These are phyloP conservation scores for Heliconius congener DNA, from an alignment of 1,140 invertebrate genomes.

Conservation along the genomic window DNA sequence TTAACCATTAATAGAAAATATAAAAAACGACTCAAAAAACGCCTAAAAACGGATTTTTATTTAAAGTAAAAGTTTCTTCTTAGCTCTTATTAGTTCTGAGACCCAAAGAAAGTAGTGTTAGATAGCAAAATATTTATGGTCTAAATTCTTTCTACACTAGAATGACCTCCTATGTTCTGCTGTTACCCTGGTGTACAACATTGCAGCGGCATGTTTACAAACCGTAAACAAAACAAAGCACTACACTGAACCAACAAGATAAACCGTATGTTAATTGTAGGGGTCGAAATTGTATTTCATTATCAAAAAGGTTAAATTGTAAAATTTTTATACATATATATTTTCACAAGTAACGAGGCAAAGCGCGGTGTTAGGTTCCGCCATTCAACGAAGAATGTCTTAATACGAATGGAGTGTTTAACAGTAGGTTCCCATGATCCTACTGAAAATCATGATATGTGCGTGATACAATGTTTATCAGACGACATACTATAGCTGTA, in stretches of 20 bases:
- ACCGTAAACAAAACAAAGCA: constrained; percentile 5
- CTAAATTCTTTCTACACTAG: neutral
- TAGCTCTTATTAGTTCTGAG: too few species aligned
- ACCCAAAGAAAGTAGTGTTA: too few species aligned
- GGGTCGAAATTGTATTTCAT: neutral
- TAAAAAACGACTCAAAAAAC: too few species aligned
- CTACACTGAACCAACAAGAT: constrained; percentile 23
- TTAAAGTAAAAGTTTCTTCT: too few species aligned
- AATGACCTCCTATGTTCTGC: neutral
- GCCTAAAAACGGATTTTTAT: too few species aligned
- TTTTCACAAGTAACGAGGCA: neutral
- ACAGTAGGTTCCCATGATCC: too few species aligned
- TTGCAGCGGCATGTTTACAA: neutral
- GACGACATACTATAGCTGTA: neutral
- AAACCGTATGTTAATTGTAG: constrained; percentile 19
- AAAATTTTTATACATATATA: too few species aligned
- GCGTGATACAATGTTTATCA: too few species aligned
- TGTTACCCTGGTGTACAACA: neutral
- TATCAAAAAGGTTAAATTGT: neutral
- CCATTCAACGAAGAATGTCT: neutral
- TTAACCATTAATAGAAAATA: too few species aligned
- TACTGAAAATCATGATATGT: too few species aligned
- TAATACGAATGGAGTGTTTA: too few species aligned
- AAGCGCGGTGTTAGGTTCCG: neutral
- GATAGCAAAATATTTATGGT: too few species aligned